These are phyloP conservation scores for Heptranchias perlo DNA, from an alignment of 2,113 vertebrate genomes.

Conservation along the genomic window DNA sequence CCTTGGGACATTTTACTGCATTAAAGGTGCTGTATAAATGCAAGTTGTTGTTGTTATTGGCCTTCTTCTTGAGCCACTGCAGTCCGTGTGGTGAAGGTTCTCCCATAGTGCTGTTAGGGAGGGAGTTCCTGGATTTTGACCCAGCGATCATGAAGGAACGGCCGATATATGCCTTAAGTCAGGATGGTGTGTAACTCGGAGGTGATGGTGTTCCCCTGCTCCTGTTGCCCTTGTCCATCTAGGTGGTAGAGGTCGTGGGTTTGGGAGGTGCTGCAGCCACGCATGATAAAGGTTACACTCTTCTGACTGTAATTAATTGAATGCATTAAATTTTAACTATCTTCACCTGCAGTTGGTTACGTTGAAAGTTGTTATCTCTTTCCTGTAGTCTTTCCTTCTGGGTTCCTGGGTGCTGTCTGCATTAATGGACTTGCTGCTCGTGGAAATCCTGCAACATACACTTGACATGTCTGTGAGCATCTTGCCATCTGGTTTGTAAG, in stretches of 20 bases:
- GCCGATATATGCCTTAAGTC: background rate
- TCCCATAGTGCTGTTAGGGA: background rate
- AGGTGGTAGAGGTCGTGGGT: background rate
- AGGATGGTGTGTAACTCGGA: background rate
- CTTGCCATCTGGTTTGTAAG: constrained; percentile 76
- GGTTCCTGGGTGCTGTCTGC: constrained; percentile 66
- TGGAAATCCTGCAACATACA: constrained; percentile 54
- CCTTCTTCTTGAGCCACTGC: background rate
- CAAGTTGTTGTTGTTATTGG: too few relatives aligned
- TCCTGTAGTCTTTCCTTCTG: constrained; percentile 66
- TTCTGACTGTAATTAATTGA: background rate
- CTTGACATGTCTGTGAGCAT: constrained; percentile 55
- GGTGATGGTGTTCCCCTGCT: background rate
- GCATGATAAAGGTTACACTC: background rate
- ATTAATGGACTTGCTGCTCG: constrained; percentile 63
- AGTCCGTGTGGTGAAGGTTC: background rate
- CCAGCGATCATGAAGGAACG: background rate
- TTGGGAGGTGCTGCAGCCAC: background rate
- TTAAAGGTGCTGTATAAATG: too few relatives aligned
- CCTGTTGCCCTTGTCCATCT: background rate
- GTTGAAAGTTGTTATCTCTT: constrained; percentile 39
- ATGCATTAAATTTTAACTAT: background rate
- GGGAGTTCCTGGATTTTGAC: background rate
- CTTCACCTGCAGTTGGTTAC: background rate
- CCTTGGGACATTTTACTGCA: too few relatives aligned